Base-by-base conservation (phyloP, 1,140 invertebrate species). In the Scylla paramamosain region DNA sequence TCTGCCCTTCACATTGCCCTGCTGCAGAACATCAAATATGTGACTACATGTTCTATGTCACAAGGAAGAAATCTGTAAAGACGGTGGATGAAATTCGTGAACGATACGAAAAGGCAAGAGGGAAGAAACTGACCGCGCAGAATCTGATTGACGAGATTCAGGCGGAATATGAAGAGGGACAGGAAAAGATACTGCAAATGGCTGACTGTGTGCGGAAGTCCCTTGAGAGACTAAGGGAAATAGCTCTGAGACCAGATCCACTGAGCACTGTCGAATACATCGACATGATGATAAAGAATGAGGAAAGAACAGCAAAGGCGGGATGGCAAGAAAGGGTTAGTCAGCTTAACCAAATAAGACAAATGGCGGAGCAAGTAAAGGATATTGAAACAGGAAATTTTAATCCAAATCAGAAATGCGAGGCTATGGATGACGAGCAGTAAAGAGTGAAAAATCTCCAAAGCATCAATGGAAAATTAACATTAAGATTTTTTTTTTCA, bases 211-310 rank as follows among this genome's bases (percentile, higher is more conserved):
- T 46, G 31, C 31, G 45, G 29, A 39, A 32, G 46, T 32, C 31
- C 32, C 45, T 90, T n/a, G 8, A 32, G 31, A 90, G 45, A 90
- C 88, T 90, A 10, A 90, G 45, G 10, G 88, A 90, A 90, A 90
- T 90, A 8, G 88, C 88, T 16, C 32, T 90, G 45, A 90, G 28
- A n/a, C 88, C 88, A 12, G 46, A 32, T 12, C 45, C 88, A 32
- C 31, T 39, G n/a, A 32, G 29, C 3, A 90, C 45, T 2, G 88
- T 90, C 4, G 88, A 90, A 45, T 90, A 90, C 20, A 90, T 90
- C n/a, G 45, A 90, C 25, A 90, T 46, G 7, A 29, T 90, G 8
- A 90, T 90, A 8, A 8, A 90, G 88, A 32, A 8, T 7, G 88
- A 90, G 25, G 46, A 14, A 39, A 16, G 31, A 16, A 14, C 31